phyloP scores from a whole-genome alignment of 2,888 invertebrate species.

The Leptodirus hochenwartii region DNA sequence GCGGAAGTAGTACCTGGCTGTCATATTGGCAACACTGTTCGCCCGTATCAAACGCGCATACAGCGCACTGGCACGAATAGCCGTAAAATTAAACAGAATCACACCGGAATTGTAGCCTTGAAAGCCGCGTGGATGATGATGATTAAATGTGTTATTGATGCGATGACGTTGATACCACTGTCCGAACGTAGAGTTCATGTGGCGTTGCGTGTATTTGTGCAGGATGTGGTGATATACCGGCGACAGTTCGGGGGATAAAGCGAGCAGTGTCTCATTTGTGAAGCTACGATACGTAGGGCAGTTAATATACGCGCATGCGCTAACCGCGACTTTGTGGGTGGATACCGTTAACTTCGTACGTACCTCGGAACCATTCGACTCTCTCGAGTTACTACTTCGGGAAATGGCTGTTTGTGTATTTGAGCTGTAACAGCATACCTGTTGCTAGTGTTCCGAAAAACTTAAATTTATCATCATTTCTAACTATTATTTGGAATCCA shows the following conservation, averaged over 20 bases:
- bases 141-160: slow-evolving; percentile 12
- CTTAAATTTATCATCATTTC: no score
- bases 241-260: slow-evolving; percentile 52
- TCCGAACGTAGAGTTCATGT: slow-evolving; percentile 38
- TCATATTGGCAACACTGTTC: slow-evolving; percentile 32
- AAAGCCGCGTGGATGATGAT: slow-evolving; percentile 30
- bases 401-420: no score
- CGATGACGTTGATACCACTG: slow-evolving; percentile 25
- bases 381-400: no score
- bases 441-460: no score
- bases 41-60: slow-evolving; percentile 38
- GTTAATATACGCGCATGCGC: no score
- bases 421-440: no score
- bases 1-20: slow-evolving; percentile 42
- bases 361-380: no score
- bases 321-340: no score
- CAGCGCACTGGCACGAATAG: slow-evolving; percentile 39
- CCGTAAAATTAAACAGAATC: slow-evolving; percentile 47
- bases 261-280: slow-evolving; percentile 42
- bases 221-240: slow-evolving; percentile 65
- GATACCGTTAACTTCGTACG: no score
- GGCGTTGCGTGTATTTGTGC: slow-evolving; percentile 41
- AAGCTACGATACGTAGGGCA: slow-evolving; percentile 39
- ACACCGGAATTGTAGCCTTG: slow-evolving; percentile 75
- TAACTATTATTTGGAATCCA: no score